Base-by-base conservation (phyloP, 1,140 invertebrate genomes). In the Diabrotica virgifera region DNA sequence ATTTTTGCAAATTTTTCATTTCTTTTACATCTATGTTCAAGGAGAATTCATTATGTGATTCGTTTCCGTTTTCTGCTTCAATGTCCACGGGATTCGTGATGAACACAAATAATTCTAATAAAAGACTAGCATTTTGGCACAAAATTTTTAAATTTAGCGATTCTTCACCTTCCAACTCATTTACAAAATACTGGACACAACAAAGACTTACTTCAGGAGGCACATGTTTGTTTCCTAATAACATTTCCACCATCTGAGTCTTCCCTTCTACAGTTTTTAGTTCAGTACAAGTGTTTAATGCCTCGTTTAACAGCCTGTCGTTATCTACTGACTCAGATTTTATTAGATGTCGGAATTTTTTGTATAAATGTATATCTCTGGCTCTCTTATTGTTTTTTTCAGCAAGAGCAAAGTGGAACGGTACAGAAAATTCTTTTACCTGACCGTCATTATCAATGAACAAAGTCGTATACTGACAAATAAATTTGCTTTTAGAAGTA, bases 361-460 rank as follows among this genome's bases (percentile, higher is more conserved):
- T 90, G 55, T 96, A 82, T 50, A 95, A 80, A 81, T 96, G 93
- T 52, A 96, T 84, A 79, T 97, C 95, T 70, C 91, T 85, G 0
- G 93, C 90, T 71, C 90, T 85, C 73, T 91, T 89, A 65, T 91
- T 94, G 79, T 92, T 93, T 79, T 91, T 92, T 70, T 90, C 93
- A 75, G 89, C 89, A n/a, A 95, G 79, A 5, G 90, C 87, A 78
- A 90, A 90, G 79, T 97, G 94, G 78, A 97, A 98, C 11, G 95
- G 95, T 72, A 97, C 89, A 58, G 83, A 81, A 63, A 97, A 85
- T 73, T 91, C 89, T 77, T 91, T 93, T 0, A 97, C 75, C 71
- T 82, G 79, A 8, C 94, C 95, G 74, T 89, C 85, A 9, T 90
- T 85, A 79, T 95, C 91, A 13, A 98, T 80, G 65, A 97, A 89